Conservation (phyloP, 64 coral and sea anemone species). For the Stichodactyla helianthus region DNA sequence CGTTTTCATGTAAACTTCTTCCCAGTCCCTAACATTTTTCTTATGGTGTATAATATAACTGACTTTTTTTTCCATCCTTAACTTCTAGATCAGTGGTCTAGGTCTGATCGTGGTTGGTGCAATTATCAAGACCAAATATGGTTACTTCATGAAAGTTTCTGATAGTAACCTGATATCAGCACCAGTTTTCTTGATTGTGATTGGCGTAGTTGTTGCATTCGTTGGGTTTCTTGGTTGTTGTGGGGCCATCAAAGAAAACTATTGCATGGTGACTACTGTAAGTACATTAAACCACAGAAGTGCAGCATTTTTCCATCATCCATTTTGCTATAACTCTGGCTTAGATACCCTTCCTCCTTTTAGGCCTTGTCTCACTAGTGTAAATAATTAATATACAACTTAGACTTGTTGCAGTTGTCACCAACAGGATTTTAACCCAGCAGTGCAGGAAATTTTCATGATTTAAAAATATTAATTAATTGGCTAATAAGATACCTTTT, state of each 20-base stretch:
- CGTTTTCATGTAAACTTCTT: too few relatives aligned
- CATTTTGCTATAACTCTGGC: too few relatives aligned
- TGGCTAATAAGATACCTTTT: too few relatives aligned
- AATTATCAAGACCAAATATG: slow-evolving; percentile 58
- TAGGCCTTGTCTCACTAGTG: too few relatives aligned
- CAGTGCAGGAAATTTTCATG: too few relatives aligned
- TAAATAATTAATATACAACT: too few relatives aligned
- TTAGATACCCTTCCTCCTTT: too few relatives aligned
- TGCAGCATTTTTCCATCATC: not conserved
- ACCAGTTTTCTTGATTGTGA: slow-evolving; percentile 78
- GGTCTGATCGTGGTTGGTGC: slow-evolving; percentile 57
- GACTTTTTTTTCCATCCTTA: not conserved
- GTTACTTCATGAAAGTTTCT: slow-evolving; percentile 43
- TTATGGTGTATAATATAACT: too few relatives aligned
- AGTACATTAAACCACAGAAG: not conserved
- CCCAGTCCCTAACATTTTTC: too few relatives aligned
- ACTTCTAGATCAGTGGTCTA: slow-evolving; percentile 61
- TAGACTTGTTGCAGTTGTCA: too few relatives aligned
- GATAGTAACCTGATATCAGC: slow-evolving; percentile 43
- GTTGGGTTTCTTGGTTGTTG: slow-evolving; percentile 91
- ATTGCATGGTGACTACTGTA: slow-evolving; percentile 90
- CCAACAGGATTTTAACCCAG: too few relatives aligned
- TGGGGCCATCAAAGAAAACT: slow-evolving; percentile 92
- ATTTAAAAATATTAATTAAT: too few relatives aligned
- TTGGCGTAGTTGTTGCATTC: slow-evolving; percentile 69